phyloP scores from a whole-genome alignment of 1,140 invertebrate species.

The Aleiodes sp. region DNA sequence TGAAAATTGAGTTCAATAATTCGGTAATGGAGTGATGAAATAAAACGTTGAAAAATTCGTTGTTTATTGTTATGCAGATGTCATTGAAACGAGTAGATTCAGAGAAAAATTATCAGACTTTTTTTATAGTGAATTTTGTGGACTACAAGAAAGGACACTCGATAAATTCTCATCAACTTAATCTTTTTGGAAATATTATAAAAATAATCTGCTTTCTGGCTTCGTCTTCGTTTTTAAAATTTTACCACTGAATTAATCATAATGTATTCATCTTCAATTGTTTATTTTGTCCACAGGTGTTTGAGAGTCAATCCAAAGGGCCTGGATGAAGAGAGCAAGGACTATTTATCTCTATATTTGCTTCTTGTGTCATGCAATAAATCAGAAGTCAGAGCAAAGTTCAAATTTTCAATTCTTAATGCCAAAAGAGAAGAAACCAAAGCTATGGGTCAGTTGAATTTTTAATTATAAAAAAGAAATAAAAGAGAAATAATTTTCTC shows the following conservation, averaged over 20 bases:
- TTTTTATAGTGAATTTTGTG: too few species aligned
- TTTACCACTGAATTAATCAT: not conserved
- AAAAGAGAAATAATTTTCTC: constrained; percentile 12
- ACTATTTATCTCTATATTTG: constrained; percentile 98
- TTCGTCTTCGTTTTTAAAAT: too few species aligned
- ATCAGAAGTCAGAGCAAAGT: constrained; percentile 99
- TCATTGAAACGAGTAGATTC: too few species aligned
- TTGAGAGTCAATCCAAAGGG: constrained; percentile 99
- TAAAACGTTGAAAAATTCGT: too few species aligned
- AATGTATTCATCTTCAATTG: constrained; percentile 1
- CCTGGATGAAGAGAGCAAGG: constrained; percentile 99
- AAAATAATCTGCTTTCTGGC: not conserved
- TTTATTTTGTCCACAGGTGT: constrained; percentile 76
- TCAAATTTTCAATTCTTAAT: constrained; percentile 99
- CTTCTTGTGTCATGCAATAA: constrained; percentile 99
- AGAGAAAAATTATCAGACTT: too few species aligned
- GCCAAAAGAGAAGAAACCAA: constrained; percentile 99
- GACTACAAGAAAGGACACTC: too few species aligned
- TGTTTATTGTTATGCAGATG: too few species aligned
- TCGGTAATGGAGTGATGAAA: too few species aligned
- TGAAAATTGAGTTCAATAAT: not conserved
- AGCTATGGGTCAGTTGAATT: constrained; percentile 85
- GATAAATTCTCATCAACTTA: not conserved
- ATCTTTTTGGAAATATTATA: not conserved
- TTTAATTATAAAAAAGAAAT: not conserved